Evolutionary conservation across 2,797 vertebrate genomes (phyloP).

Genomic region (Choloepus didactylus): DNA sequence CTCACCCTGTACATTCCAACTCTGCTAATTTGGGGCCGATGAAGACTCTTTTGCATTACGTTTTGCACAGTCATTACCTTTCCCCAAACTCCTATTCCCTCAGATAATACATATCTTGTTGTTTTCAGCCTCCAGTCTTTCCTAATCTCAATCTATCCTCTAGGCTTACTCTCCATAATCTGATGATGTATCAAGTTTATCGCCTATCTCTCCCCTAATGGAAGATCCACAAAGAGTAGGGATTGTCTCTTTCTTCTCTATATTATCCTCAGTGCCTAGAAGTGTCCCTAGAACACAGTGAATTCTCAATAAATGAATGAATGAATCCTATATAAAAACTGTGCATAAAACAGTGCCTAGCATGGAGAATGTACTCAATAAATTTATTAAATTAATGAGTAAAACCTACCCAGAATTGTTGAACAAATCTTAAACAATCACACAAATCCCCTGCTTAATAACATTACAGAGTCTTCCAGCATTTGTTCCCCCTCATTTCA

Average conservation of each 20-base stretch:
- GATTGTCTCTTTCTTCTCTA: not conserved
- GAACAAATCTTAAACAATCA: not conserved
- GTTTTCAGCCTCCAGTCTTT: not conserved
- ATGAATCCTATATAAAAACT: constrained; percentile 10
- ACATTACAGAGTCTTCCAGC: not conserved
- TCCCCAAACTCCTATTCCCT: not conserved
- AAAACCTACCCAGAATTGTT: constrained; percentile 20
- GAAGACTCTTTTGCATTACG: not conserved
- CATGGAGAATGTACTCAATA: not conserved
- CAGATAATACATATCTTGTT: not conserved
- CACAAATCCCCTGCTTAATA: not conserved
- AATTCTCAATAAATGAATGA: constrained; percentile 49
- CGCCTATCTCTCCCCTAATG: not conserved
- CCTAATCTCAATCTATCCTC: not conserved
- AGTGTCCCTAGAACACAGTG: not conserved
- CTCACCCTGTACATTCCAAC: not conserved
- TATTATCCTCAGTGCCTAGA: not conserved
- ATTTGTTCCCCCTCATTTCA: constrained; percentile 28
- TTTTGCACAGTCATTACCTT: not conserved
- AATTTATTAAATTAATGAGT: constrained; percentile 28
- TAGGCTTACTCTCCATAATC: not conserved
- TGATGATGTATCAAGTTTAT: not conserved
- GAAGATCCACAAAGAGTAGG: not conserved
- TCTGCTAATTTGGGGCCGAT: not conserved
- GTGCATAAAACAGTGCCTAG: not conserved